A percentile compares a stretch with the other conserved stretches of the same genome.
These are phyloP conservation scores for Apostichopus japonicus DNA, from an alignment of 35 echinoderm and acorn worm genomes.

Conservation along the genomic window DNA sequence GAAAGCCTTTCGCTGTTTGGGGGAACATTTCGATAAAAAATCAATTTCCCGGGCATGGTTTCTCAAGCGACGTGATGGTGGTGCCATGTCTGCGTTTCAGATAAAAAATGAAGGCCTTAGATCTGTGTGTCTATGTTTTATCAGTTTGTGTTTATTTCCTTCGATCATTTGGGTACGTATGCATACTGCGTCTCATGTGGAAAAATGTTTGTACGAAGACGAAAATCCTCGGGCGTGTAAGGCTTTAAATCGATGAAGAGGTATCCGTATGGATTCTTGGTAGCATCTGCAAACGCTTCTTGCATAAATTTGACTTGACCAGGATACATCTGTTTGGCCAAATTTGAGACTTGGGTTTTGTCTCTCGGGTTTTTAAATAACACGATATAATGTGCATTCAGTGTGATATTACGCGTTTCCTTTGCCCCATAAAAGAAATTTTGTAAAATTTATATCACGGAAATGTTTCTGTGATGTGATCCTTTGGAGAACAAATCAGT, in stretches of 20 bases:
- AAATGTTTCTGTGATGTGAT: conserved; percentile 65
- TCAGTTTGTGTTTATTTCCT: neutral
- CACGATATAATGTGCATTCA: conserved; percentile 68
- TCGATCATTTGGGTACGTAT: conserved; percentile 18
- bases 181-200: conserved; percentile 32
- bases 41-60: neutral
- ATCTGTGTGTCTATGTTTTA: neutral
- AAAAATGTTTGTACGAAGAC: conserved; percentile 51
- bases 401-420: conserved; percentile 70
- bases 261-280: conserved; percentile 34
- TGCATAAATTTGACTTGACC: conserved; percentile 46
- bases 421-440: conserved; percentile 73
- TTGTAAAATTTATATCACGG: conserved; percentile 74
- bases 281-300: conserved; percentile 57
- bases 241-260: conserved; percentile 45
- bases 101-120: neutral
- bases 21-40: neutral
- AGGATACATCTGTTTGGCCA: conserved; percentile 61
- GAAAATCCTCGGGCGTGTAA: neutral
- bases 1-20: neutral
- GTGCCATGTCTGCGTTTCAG: conserved; percentile 12
- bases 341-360: conserved; percentile 65
- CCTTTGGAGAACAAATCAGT: conserved; percentile 70
- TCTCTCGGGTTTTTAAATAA: conserved; percentile 28
- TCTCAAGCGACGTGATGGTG: neutral